Conservation (phyloP, 2,113 vertebrate genomes). For the Cyphomyrus plagiostoma region DNA sequence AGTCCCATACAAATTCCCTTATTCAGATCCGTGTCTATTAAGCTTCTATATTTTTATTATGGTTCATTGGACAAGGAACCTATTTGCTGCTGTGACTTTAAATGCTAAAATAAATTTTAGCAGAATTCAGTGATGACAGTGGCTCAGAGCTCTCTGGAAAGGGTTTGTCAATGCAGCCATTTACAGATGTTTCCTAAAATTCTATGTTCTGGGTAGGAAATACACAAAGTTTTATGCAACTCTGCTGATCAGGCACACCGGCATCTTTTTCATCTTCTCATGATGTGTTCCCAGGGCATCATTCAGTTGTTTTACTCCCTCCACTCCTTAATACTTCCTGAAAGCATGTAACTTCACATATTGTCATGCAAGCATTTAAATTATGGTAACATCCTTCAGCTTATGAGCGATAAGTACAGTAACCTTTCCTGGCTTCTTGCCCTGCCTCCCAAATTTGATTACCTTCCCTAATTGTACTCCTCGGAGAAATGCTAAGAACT, state of each 20-base stretch:
- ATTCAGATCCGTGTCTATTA: background rate
- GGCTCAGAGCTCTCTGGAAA: background rate
- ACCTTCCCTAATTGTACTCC: background rate
- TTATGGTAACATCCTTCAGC: background rate
- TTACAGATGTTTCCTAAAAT: background rate
- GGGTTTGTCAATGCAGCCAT: background rate
- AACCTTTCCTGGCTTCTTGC: background rate
- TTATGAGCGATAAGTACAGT: background rate
- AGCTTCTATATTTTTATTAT: background rate
- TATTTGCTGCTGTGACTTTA: background rate
- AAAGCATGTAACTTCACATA: background rate
- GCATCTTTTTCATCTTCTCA: background rate
- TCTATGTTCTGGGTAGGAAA: background rate
- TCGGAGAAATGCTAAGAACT: background rate
- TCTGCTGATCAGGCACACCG: background rate
- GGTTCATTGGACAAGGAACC: background rate
- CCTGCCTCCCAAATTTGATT: background rate
- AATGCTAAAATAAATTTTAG: background rate
- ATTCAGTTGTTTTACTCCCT: background rate
- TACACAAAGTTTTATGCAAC: background rate
- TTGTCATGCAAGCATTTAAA: background rate
- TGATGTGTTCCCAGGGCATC: background rate
- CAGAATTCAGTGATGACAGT: background rate
- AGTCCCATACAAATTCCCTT: background rate
- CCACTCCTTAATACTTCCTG: background rate